Base-by-base conservation (phyloP, 2,113 vertebrate genomes). In the Pluvianellus socialis region DNA sequence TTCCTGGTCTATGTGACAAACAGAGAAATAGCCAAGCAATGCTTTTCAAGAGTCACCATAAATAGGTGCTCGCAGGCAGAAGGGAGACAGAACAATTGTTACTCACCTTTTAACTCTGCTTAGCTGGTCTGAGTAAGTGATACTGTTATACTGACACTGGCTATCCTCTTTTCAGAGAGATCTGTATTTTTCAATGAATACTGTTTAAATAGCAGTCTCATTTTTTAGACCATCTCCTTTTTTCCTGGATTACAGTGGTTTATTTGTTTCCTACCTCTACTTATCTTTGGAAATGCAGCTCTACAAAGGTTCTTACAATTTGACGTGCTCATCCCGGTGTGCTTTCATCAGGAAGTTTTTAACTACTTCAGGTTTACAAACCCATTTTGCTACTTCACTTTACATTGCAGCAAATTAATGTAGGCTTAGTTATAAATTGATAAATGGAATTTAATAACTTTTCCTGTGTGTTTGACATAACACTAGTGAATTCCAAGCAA, bases 21-120 rank as follows among this genome's bases (percentile, higher is more conserved):
- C 10, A 33, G 23, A 75, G 55, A 62, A 88, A 35, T 28, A 45
- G 1, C 79, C 40, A 35, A n/a, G 53, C 1, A 8, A 4, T 65
- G 49, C 62, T 88, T 84, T 50, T 47, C 44, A n/a, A 9, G 65
- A 35, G 32, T 33, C 26, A 4, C 38, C 52, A 1, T 58, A 27
- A 74, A 7, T 15, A 9, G 0, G 0, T 40, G 24, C 52, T 61
- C 9, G 38, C 0, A 0, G 76, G 70, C 67, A 76, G 8, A 28
- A 79, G 30, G 30, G n/a, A 58, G 38, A 14, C 56, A 68, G 45
- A 55, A 44, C 53, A 20, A 3, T 67, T 66, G 13, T 59, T 72
- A 5, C 0, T 73, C 65, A 17, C 55, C 26, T 80, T 76, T 65
- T 30, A 2, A 14, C 45, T 85, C 40, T 17, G 28, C 74, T 75